These are phyloP conservation scores for Pachyrhynchus sulphureomaculatus DNA, from an alignment of 1,140 invertebrate genomes.

Conservation along the genomic window DNA sequence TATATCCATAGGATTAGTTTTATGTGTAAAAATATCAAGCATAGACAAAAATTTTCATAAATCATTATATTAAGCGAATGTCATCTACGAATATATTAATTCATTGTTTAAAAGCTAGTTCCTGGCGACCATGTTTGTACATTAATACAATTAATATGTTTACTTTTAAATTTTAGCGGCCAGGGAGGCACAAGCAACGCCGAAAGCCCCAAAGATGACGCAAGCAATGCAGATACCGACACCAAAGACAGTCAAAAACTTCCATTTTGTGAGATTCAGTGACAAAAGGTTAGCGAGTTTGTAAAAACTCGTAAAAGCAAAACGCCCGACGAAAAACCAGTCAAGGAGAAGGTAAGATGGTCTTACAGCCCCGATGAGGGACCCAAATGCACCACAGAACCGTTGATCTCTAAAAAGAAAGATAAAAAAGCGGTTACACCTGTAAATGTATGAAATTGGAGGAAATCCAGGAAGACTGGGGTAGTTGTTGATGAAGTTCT, in stretches of 20 bases:
- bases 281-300: conserved; percentile 60
- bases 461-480: background rate
- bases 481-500: background rate
- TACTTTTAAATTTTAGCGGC: conserved; percentile 37
- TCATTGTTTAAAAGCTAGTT: conserved; percentile 47
- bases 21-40: too few relatives aligned
- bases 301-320: conserved; percentile 52
- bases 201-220: conserved; percentile 59
- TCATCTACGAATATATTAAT: conserved; percentile 41
- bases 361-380: conserved; percentile 51
- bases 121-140: background rate
- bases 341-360: conserved; percentile 49
- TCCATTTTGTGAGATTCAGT: conserved; percentile 71
- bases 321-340: conserved; percentile 47
- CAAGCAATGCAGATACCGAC: conserved; percentile 56
- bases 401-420: conserved; percentile 45
- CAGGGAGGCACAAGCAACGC: conserved; percentile 55
- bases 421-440: conserved; percentile 45
- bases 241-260: conserved; percentile 60
- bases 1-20: too few relatives aligned
- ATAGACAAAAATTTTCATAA: too few relatives aligned
- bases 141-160: background rate
- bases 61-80: too few relatives aligned
- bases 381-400: conserved; percentile 49
- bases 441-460: conserved; percentile 45